These are phyloP conservation scores for Platyscapa corneri DNA, from an alignment of 1,140 invertebrate species.

Conservation along the genomic window DNA sequence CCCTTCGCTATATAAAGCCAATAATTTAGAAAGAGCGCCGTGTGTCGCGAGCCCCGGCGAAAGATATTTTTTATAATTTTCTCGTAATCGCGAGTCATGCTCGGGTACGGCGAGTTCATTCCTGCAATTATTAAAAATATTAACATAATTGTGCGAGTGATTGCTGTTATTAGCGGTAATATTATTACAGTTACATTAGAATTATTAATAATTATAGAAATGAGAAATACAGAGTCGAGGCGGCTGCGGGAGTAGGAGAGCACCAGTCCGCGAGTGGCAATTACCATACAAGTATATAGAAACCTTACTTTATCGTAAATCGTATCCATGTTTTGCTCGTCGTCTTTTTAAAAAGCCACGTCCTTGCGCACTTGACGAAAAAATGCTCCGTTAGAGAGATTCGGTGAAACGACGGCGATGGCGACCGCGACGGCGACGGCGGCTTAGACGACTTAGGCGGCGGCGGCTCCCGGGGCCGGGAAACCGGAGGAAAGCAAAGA, in stretches of 20 bases:
- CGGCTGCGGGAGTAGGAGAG: background rate
- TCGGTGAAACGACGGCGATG: background rate
- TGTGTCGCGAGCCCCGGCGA: constrained; percentile 2
- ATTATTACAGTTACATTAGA: constrained; percentile 53
- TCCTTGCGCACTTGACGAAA: background rate
- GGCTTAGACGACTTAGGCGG: too few species aligned
- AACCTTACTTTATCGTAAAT: constrained; percentile 45
- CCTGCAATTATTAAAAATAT: constrained; percentile 51
- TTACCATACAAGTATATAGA: constrained; percentile 48
- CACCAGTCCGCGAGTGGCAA: constrained; percentile 22
- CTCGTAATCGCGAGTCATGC: constrained; percentile 45
- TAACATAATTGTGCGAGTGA: constrained; percentile 43
- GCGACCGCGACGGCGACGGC: too few species aligned
- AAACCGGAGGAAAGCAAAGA: background rate
- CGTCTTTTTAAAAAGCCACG: constrained; percentile 7
- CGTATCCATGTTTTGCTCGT: constrained; percentile 41
- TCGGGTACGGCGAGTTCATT: constrained; percentile 7
- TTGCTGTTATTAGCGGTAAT: constrained; percentile 47
- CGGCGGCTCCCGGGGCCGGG: too few species aligned
- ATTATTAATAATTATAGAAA: constrained; percentile 51
- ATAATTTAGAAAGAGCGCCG: constrained; percentile 34
- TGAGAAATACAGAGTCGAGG: constrained; percentile 17
- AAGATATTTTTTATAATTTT: constrained; percentile 35
- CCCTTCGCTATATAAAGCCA: constrained; percentile 21
- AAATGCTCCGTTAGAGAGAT: constrained; percentile 1